Evolutionary conservation across 2,797 vertebrate genomes (phyloP).

Genomic region (Anisognathus igniventris): DNA sequence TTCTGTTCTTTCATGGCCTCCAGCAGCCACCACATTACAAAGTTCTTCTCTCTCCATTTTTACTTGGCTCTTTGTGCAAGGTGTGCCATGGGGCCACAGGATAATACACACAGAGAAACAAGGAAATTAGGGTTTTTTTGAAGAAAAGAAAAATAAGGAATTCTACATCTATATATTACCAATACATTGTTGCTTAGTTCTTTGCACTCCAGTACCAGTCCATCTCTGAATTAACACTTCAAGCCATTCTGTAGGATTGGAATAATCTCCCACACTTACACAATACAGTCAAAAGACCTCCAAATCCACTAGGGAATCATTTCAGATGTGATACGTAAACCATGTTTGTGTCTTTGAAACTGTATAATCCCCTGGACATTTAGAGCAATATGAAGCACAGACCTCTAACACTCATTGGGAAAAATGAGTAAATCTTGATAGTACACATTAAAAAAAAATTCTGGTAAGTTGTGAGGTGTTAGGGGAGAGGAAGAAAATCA

Average conservation of each 20-base stretch:
- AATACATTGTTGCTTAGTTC: neutral
- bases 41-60: neutral
- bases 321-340: neutral
- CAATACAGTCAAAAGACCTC: neutral
- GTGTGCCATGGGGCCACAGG: neutral
- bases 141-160: neutral
- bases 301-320: neutral
- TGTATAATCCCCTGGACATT: neutral
- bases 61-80: neutral
- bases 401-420: neutral
- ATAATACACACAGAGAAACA: neutral
- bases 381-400: neutral
- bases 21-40: neutral
- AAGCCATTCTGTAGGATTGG: neutral
- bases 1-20: neutral
- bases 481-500: neutral
- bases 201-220: neutral
- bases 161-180: neutral
- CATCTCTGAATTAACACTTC: neutral
- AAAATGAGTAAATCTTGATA: neutral
- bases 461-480: neutral
- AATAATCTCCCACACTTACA: neutral
- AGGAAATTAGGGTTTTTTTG: neutral
- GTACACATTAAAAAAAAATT: neutral
- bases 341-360: neutral